Evolutionary conservation across 2,797 vertebrate genomes (phyloP).

Genomic region (Platalea minor): DNA sequence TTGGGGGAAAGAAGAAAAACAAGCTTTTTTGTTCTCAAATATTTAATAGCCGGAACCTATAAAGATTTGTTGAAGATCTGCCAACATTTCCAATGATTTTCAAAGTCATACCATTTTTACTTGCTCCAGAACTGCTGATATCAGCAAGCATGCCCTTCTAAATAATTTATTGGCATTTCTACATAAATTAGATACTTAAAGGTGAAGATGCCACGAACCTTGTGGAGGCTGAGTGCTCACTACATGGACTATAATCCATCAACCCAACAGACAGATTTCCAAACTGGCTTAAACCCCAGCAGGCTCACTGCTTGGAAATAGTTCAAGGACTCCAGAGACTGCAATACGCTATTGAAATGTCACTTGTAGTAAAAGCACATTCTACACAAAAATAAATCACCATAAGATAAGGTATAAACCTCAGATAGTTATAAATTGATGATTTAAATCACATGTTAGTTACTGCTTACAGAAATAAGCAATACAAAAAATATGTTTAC

Average conservation of each 20-base stretch:
- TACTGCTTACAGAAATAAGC: slow-evolving; percentile 11
- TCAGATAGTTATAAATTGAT: slow-evolving; percentile 15
- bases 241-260: slow-evolving; percentile 30
- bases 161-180: slow-evolving; percentile 67
- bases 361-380: background rate
- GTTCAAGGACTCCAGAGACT: slow-evolving; percentile 37
- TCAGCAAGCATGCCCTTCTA: slow-evolving; percentile 59
- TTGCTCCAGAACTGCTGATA: slow-evolving; percentile 53
- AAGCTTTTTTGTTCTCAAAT: background rate
- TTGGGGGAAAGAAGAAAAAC: background rate
- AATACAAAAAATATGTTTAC: background rate
- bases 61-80: slow-evolving; percentile 3
- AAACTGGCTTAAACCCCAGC: slow-evolving; percentile 20
- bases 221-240: slow-evolving; percentile 21
- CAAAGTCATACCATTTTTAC: slow-evolving; percentile 21
- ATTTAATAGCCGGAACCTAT: background rate
- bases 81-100: slow-evolving; percentile 41
- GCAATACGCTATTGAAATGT: background rate
- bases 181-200: slow-evolving; percentile 68
- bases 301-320: slow-evolving; percentile 1
- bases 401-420: slow-evolving; percentile 6
- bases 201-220: slow-evolving; percentile 61
- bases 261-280: slow-evolving; percentile 38
- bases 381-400: slow-evolving; percentile 38
- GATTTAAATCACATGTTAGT: background rate